phyloP scores from a whole-genome alignment of 2,797 vertebrate species.

The Poecilia gillii region DNA sequence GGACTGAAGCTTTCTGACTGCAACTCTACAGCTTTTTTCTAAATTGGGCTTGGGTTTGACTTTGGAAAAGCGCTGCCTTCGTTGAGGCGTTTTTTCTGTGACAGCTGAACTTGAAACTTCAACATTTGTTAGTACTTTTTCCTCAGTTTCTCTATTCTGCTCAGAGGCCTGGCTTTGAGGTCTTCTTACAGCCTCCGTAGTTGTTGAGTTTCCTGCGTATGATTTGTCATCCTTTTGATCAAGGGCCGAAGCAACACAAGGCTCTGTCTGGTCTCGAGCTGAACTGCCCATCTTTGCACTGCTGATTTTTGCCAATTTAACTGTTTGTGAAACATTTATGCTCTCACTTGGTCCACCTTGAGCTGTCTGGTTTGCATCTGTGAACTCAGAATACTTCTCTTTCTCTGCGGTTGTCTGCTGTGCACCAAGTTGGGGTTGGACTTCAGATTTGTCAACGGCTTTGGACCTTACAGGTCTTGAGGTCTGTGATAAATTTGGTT shows the following conservation, averaged over 20 bases:
- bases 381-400: background rate
- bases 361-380: background rate
- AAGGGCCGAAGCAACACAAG: background rate
- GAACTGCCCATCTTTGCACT: background rate
- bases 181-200: constrained; percentile 7
- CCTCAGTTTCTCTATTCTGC: background rate
- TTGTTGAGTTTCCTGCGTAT: background rate
- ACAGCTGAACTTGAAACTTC: constrained; percentile 15
- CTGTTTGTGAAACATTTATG: background rate
- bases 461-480: constrained; percentile 35
- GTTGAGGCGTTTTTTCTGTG: constrained; percentile 30
- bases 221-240: constrained; percentile 12
- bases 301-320: background rate
- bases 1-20: constrained; percentile 14
- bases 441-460: constrained; percentile 23
- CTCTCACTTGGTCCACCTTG: background rate
- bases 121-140: constrained; percentile 13
- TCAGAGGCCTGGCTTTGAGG: background rate
- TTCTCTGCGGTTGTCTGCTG: background rate
- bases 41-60: constrained; percentile 61
- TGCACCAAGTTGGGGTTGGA: constrained; percentile 39
- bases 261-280: background rate
- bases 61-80: constrained; percentile 47
- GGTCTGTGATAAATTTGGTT: constrained; percentile 39
- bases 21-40: constrained; percentile 20